Percentiles rank a stretch among this genome's conserved stretches.
phyloP scores from a whole-genome alignment of 2,797 vertebrate species.

The Linurgus olivaceus region DNA sequence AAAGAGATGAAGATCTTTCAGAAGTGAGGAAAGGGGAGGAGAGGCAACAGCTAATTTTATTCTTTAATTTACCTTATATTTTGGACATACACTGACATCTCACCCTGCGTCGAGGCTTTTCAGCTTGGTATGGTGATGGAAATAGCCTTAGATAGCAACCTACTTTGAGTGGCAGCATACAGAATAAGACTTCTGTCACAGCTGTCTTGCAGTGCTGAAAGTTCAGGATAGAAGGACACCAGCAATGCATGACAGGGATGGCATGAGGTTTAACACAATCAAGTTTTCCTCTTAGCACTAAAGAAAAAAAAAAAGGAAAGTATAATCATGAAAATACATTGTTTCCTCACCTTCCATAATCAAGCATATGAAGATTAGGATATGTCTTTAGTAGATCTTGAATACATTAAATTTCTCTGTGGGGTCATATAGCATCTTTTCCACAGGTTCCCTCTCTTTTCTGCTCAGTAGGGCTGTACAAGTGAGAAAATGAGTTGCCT shows the following conservation, averaged over 20 bases:
- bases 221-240: background rate
- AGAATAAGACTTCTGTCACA: background rate
- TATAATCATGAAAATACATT: background rate
- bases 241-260: background rate
- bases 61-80: background rate
- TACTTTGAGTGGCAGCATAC: background rate
- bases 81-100: background rate
- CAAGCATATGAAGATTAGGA: background rate
- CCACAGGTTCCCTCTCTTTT: background rate
- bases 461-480: background rate
- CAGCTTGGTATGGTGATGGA: background rate
- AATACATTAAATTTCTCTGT: background rate
- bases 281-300: background rate
- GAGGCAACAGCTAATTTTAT: background rate
- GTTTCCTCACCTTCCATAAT: background rate
- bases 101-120: background rate
- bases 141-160: background rate
- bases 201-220: background rate
- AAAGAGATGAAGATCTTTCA: background rate
- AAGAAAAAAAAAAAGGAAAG: rapidly evolving
- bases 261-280: background rate
- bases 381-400: background rate
- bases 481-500: background rate
- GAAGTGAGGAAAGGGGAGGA: background rate
- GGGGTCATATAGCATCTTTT: rapidly evolving